Percentiles rank a stretch among this genome's conserved stretches.
phyloP scores from a whole-genome alignment of 2,888 invertebrate species.

The Diadegma fenestrale region DNA sequence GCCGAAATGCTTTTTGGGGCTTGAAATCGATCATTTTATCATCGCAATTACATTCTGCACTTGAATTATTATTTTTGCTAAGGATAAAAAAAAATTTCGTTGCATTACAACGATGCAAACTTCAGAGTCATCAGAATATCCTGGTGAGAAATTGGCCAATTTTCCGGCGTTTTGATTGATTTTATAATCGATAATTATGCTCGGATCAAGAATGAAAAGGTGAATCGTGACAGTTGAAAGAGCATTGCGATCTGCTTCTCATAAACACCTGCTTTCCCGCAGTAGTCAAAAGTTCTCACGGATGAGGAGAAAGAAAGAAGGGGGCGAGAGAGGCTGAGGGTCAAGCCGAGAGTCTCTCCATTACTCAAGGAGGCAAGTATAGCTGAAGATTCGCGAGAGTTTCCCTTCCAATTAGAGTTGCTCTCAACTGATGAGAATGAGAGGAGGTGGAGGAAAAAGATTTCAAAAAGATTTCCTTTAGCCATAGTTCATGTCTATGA shows the following conservation, averaged over 20 bases:
- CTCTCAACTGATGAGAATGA: constrained; percentile 25
- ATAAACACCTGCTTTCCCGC: constrained; percentile 30
- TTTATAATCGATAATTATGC: neutral
- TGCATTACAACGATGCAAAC: no score
- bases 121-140: no score
- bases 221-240: neutral
- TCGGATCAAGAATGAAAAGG: neutral
- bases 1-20: no score
- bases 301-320: constrained; percentile 6
- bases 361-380: constrained; percentile 48
- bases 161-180: neutral
- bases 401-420: constrained; percentile 64
- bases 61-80: no score
- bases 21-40: no score
- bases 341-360: constrained; percentile 59
- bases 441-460: neutral
- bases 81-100: no score
- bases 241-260: constrained; percentile 18
- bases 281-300: constrained; percentile 36
- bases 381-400: constrained; percentile 37
- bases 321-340: constrained; percentile 31
- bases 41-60: no score
- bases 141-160: neutral
- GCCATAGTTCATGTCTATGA: neutral
- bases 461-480: constrained; percentile 16